Base-by-base conservation (phyloP, 2,113 vertebrate genomes). In the Megaceryle maxima region DNA sequence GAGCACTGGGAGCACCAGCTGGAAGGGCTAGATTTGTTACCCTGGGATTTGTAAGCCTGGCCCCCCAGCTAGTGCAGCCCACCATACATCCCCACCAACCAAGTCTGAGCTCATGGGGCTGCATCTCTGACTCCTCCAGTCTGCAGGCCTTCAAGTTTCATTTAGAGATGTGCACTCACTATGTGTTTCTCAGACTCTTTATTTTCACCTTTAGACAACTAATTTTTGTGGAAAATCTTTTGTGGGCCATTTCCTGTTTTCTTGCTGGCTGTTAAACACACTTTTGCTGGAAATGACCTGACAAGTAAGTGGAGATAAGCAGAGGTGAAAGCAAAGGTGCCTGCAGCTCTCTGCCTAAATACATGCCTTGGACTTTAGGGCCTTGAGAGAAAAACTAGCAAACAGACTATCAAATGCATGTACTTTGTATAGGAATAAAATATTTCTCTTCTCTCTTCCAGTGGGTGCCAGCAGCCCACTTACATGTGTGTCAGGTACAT, bases 121-220 rank as follows among this genome's bases (percentile, higher is more conserved):
- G 22, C 41, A 48, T 59, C 21, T 11, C 60, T 0, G 0, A 16
- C 25, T 83, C 26, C 59, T 66, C 51, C 21, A 14, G 41, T 24
- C n/a, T 39, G 48, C 25, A 64, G 43, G n/a, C 2, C 0, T 43
- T 72, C 63, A 39, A n/a, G 16, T 21, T 69, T 28, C 37, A 41
- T 83, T 66, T 13, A 62, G 26, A 66, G 31, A 60, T 31, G 8
- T 16, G 68, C 0, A 33, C 4, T 67, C 9, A 0, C 46, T 72
- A 43, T 0, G 0, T 44, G n/a, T 37, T 87, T 81, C 46, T 73
- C 41, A 50, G 80, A 14, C 25, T 64, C 43, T 51, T 70, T 14
- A 48, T 39, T 62, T 57, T 70, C 29, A 48, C 21, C 20, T 87
- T 72, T 16, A 53, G 28, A 76, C 68, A 10, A 51, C 46, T 44